Base-by-base conservation (phyloP, 1,140 invertebrate species). In the Neuroterus valhalla region DNA sequence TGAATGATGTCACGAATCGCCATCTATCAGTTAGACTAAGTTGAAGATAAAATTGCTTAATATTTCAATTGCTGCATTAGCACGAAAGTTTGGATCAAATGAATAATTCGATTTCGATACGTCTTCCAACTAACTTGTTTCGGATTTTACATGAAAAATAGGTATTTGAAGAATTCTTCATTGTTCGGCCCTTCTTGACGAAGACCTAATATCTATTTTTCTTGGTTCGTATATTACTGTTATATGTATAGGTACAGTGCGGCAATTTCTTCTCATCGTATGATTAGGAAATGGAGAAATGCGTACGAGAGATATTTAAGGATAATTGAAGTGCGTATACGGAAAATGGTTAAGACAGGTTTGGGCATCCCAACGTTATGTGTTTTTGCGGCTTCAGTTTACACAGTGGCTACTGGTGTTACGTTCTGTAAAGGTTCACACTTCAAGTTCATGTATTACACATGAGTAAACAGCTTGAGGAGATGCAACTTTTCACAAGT, bases 391-490 rank as follows among this genome's bases (percentile, higher is more conserved):
- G 8, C 1, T 8, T 62, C 55, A 62, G 31, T 62, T 62, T 14
- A 12, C 26, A 62, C n/a, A 62, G 52, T 62, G 52, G 52, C 26
- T 62, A 62, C 52, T 31, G 14, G 31, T 62, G 55, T 38, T 62
- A 62, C 26, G 14, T 62, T 62, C 55, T 15, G 23, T 62, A 23
- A 62, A 62, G 23, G 5, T 62, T 62, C 23, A 31, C 52, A 62
- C 52, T 31, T 15, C 1, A 0, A 12, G 52, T 31, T 4, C 23
- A n/a, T 26, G 14, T 15, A 2, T 31, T 14, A n/a, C 31, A 14
- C 21, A 38, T 62, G n/a, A 62, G 31, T 62, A 38, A 62, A 15
- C 31, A 62, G 14, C 15, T 62, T 0, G 5, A 3, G 14, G 31
- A 3, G 5, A 15, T 0, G 14, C 8, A 31, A 17, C 12, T 21